These are phyloP conservation scores for Anhinga rufa DNA, from an alignment of 2,113 vertebrate genomes.

Conservation along the genomic window DNA sequence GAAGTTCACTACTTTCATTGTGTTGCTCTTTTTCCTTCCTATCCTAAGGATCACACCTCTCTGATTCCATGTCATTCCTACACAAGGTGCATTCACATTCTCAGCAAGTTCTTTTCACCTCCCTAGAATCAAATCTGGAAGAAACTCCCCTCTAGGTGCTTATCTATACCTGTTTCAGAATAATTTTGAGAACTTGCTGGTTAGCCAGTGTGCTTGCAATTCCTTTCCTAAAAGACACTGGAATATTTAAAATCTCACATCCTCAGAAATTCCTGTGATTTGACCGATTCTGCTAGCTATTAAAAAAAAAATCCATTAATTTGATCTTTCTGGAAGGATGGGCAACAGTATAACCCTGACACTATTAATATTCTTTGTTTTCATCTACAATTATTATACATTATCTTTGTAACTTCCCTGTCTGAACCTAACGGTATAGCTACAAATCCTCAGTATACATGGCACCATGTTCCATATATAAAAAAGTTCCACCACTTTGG, in stretches of 20 bases:
- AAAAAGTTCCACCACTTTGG: not conserved
- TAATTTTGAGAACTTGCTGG: not conserved
- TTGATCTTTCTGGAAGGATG: not conserved
- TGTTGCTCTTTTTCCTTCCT: not conserved
- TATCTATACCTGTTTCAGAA: not conserved
- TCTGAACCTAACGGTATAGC: not conserved
- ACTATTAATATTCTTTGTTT: not conserved
- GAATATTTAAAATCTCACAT: not conserved
- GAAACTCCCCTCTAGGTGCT: not conserved
- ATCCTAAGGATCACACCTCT: not conserved
- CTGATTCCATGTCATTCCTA: not conserved
- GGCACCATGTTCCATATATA: not conserved
- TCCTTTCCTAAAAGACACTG: not conserved
- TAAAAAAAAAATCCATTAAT: not conserved
- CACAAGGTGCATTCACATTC: not conserved
- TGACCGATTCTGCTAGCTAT: not conserved
- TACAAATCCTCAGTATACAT: not conserved
- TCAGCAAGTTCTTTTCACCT: not conserved
- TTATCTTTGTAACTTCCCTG: not conserved
- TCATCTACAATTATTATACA: not conserved
- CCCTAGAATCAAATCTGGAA: not conserved
- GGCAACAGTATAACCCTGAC: not conserved
- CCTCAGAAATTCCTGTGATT: not conserved
- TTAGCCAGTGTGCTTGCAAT: not conserved
- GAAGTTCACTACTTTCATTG: not conserved